Evolutionary conservation across 2,888 invertebrate genomes (phyloP), one percentile per base, ranked within the genome.

Genomic region (Drosophila rubida): DNA sequence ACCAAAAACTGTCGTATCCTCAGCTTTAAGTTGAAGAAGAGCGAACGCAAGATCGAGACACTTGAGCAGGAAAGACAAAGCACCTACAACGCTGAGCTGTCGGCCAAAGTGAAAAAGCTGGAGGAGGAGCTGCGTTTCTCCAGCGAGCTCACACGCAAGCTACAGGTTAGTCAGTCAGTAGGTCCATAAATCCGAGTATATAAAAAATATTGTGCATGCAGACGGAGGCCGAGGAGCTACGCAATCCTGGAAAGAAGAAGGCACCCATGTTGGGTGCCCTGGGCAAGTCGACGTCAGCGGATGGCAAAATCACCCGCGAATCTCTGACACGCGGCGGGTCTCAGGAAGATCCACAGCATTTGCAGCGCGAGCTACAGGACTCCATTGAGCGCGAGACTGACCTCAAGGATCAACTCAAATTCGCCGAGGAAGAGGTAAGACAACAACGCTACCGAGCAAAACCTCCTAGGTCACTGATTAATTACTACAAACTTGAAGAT

Each of bases 1-100:
- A 97, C 98, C 49, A 99, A 99, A 92, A 99, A 99, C 93, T 99
- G 99, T 92, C 94, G 99, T 82, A 98, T 99, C 81, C 94, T 99
- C 75, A 99, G 99, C 78, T 99, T 99, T 92, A 99, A 99, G 92
- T 93, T 99, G 77, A 95, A 99, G 89, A 99, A 99, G 93, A 95
- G 97, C 51, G 99, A 99, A 92, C 94, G 99, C 67, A 95, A 95
- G 91, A 94, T 95, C 53, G 97, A 97, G 58, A 96, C 97, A 86
- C 92, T 97, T 19, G 98, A 98, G 90, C 94, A 94, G 48, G 98
- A 99, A 83, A 97, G 97, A 88, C 93, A 94, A 46, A 94, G 94
- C 4, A 93, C 94, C 78, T 93, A 93, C 23, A 94, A 94, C 16
- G 90, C 94, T 62, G 94, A 94, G 64, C 93, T 95, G 66, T 93